Percentiles rank a stretch among this genome's conserved stretches.
Conservation (phyloP, 2,888 invertebrate genomes). For the Pammene fasciana region DNA sequence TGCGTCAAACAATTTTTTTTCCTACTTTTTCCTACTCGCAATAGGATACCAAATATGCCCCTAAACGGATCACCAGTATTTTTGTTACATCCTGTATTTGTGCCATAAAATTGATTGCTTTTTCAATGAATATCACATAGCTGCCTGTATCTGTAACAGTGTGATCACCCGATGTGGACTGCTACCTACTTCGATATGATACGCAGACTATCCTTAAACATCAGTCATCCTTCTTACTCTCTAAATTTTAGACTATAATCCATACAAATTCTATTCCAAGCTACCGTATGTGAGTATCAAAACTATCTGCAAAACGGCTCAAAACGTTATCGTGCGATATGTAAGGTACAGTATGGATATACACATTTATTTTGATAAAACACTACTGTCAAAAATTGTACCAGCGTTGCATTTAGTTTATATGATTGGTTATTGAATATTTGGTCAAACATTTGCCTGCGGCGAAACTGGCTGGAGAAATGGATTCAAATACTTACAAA, state of each 20-base stretch:
- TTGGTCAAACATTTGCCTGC: conserved; percentile 26
- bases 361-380: conserved; percentile 44
- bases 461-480: background rate
- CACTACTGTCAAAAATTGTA: conserved; percentile 54
- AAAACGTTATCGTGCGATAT: conserved; percentile 48
- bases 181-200: conserved; percentile 17
- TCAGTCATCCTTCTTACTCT: conserved; percentile 39
- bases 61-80: too few species aligned
- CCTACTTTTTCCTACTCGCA: too few species aligned
- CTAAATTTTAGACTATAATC: conserved; percentile 35
- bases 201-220: conserved; percentile 28
- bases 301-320: conserved; percentile 55
- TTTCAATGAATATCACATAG: too few species aligned
- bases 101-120: too few species aligned
- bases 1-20: too few species aligned
- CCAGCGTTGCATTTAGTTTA: conserved; percentile 37
- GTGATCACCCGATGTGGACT: conserved; percentile 14
- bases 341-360: conserved; percentile 51
- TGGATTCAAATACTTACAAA: too few species aligned
- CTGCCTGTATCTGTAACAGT: too few species aligned
- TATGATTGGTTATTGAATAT: conserved; percentile 27
- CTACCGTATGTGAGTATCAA: conserved; percentile 55
- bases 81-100: too few species aligned
- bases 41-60: too few species aligned
- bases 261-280: conserved; percentile 43